Conservation (phyloP, 2,888 invertebrate genomes). For the Leptinotarsa rubiginosa region DNA sequence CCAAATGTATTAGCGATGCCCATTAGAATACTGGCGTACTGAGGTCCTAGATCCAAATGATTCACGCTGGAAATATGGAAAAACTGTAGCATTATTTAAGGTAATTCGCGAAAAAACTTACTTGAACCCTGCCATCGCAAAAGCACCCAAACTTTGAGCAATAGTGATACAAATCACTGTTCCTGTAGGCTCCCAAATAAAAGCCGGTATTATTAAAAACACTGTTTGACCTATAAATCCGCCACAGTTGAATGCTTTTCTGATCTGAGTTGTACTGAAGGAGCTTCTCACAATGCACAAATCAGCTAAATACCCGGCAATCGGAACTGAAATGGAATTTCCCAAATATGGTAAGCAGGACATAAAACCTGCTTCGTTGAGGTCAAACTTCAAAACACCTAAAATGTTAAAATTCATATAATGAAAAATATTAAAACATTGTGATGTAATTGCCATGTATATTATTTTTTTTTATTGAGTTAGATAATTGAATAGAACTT, state of each 20-base stretch:
- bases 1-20: constrained; percentile 92
- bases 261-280: constrained; percentile 79
- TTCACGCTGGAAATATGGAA: constrained; percentile 71
- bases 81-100: no score
- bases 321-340: constrained; percentile 84
- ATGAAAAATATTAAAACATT: no score
- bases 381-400: constrained; percentile 80
- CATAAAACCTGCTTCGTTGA: constrained; percentile 83
- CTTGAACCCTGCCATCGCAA: constrained; percentile 48
- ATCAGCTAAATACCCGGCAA: constrained; percentile 87
- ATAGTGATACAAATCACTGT: constrained; percentile 45
- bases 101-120: constrained; percentile 16
- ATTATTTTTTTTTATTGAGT: no score
- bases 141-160: constrained; percentile 45
- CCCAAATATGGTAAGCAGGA: constrained; percentile 90
- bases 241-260: constrained; percentile 76
- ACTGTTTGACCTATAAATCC: constrained; percentile 83
- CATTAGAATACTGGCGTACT: constrained; percentile 92
- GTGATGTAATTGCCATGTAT: no score
- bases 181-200: constrained; percentile 71
- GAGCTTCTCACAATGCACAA: constrained; percentile 74
- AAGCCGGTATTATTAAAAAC: constrained; percentile 87
- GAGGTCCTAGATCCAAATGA: constrained; percentile 91
- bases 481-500: no score
- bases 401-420: constrained; percentile 62